A percentile compares a stretch with the other conserved stretches of the same genome.
Conservation (phyloP, 1,140 invertebrate genomes). For the Magallana gigas region DNA sequence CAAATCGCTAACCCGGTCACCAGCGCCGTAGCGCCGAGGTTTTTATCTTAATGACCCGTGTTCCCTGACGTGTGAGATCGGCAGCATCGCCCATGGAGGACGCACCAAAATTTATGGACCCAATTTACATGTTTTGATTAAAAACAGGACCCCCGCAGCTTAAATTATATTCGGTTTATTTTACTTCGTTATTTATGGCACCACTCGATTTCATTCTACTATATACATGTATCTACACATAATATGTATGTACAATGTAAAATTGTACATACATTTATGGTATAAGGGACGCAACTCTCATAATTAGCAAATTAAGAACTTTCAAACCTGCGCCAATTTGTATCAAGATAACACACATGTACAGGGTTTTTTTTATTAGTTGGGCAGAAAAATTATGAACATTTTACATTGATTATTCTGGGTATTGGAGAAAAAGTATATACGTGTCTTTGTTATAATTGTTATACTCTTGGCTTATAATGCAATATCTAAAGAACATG, state of each 20-base stretch:
- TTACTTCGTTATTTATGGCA: conserved; percentile 9
- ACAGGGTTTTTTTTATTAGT: too few species aligned
- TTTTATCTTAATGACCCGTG: conserved; percentile 33
- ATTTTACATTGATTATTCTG: too few species aligned
- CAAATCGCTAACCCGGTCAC: conserved; percentile 36
- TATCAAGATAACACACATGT: too few species aligned
- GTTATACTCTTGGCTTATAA: too few species aligned
- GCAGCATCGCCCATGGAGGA: conserved; percentile 2
- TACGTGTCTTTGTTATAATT: too few species aligned
- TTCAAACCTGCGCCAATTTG: neutral
- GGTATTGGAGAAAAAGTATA: too few species aligned
- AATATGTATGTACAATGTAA: neutral
- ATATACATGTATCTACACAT: too few species aligned
- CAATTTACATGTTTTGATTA: conserved; percentile 38
- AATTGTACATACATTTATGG: neutral
- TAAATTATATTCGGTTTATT: conserved; percentile 29
- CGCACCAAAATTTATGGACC: conserved; percentile 2
- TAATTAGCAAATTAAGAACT: conserved; percentile 2
- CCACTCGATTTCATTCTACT: neutral
- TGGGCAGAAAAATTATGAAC: too few species aligned
- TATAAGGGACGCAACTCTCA: neutral
- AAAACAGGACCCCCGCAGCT: conserved; percentile 31
- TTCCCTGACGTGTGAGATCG: conserved; percentile 27
- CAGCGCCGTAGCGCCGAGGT: neutral
- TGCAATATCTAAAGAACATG: too few species aligned